phyloP scores from a whole-genome alignment of 1,140 invertebrate species.

The Holcopasites calliopsidis region DNA sequence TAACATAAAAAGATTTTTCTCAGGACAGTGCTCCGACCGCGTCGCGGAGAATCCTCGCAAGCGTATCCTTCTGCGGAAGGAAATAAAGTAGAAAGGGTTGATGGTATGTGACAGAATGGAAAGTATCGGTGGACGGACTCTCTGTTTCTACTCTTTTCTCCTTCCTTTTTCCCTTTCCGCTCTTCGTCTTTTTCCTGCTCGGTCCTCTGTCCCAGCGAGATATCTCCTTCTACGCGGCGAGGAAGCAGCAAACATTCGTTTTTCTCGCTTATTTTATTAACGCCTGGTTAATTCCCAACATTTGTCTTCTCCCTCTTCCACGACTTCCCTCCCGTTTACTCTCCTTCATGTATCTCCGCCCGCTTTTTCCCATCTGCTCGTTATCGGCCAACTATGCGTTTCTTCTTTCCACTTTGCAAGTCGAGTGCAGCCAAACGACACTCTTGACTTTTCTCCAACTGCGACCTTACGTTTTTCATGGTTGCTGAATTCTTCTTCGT shows the following conservation, averaged over 20 bases:
- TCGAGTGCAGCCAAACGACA: background rate
- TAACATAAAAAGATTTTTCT: conserved; percentile 56
- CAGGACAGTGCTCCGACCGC: conserved; percentile 35
- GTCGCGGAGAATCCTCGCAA: conserved; percentile 45
- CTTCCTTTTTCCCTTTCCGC: background rate
- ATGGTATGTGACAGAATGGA: conserved; percentile 41
- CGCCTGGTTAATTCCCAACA: conserved; percentile 20
- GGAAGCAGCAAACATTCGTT: conserved; percentile 35
- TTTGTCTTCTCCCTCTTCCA: conserved; percentile 2
- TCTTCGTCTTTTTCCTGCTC: conserved; percentile 14
- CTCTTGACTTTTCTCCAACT: background rate
- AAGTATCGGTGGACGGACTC: conserved; percentile 40
- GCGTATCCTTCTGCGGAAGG: conserved; percentile 39
- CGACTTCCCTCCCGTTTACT: background rate
- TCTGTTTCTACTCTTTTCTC: background rate
- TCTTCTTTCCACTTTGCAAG: background rate
- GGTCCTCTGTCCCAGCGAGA: conserved; percentile 32
- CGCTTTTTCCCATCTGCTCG: conserved; percentile 16
- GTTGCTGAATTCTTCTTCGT: too few relatives aligned
- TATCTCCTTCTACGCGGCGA: conserved; percentile 63
- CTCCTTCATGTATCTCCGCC: background rate
- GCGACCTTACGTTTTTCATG: background rate
- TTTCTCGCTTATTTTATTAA: conserved; percentile 29
- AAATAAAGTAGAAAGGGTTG: conserved; percentile 32
- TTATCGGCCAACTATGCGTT: background rate